Conservation (phyloP, 1,140 invertebrate genomes). For the Ectropis grisescens region DNA sequence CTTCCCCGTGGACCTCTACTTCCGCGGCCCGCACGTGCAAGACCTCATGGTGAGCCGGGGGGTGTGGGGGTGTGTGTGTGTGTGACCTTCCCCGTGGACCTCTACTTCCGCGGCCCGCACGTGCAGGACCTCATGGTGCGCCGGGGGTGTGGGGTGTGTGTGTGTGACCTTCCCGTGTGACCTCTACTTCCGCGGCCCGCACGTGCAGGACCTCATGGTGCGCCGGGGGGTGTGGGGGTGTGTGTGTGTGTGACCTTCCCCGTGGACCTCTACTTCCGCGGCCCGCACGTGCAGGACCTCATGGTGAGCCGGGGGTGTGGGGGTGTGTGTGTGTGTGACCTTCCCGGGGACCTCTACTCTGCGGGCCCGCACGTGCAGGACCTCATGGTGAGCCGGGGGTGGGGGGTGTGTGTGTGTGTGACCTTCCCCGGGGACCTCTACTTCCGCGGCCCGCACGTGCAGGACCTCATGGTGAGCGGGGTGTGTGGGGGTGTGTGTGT, state of each 20-base stretch:
- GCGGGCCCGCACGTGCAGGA: conserved; percentile 76
- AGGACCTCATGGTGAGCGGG: conserved; percentile 80
- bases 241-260: too few relatives aligned
- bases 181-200: conserved; percentile 79
- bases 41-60: conserved; percentile 80
- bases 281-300: conserved; percentile 74
- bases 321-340: too few relatives aligned
- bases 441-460: conserved; percentile 77
- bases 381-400: conserved; percentile 79
- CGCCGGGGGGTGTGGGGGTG: too few relatives aligned
- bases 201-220: conserved; percentile 80
- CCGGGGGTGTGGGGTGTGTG: too few relatives aligned
- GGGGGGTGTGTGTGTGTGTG: too few relatives aligned
- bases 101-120: conserved; percentile 79
- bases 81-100: conserved; percentile 85
- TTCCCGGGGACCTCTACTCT: conserved; percentile 85
- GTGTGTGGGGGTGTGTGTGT: too few relatives aligned
- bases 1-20: conserved; percentile 85
- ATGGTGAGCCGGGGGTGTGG: too few relatives aligned
- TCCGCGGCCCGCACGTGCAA: conserved; percentile 76
- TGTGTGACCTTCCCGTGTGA: conserved; percentile 88
- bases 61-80: too few relatives aligned
- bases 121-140: conserved; percentile 81
- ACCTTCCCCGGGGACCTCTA: conserved; percentile 86
- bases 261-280: conserved; percentile 83